phyloP scores from a whole-genome alignment of 2,797 vertebrate species.

The Austrolebias charrua region DNA sequence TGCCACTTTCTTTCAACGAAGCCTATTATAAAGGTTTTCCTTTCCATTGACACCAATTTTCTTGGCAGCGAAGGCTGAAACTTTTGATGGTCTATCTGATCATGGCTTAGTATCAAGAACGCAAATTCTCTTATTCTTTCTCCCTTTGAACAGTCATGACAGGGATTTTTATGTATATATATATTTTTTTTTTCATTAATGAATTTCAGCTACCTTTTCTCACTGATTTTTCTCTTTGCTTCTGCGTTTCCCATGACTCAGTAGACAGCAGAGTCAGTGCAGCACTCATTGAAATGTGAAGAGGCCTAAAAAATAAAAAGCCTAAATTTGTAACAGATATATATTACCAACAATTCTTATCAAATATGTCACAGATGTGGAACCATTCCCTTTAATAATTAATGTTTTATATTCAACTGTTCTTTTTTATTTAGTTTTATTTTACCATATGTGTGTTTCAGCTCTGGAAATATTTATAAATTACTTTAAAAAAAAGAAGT shows the following conservation, averaged over 20 bases:
- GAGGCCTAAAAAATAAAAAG: too few species aligned
- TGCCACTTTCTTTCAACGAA: background rate
- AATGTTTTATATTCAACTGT: too few species aligned
- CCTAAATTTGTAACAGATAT: too few species aligned
- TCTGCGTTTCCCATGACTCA: background rate
- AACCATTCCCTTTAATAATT: too few species aligned
- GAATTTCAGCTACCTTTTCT: background rate
- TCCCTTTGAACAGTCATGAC: background rate
- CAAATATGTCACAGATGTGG: too few species aligned
- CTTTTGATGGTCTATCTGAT: slow-evolving; percentile 1
- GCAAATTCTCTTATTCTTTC: background rate
- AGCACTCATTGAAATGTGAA: background rate
- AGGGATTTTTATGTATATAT: background rate
- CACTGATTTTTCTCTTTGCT: background rate
- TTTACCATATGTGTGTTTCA: too few species aligned
- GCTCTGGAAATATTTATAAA: too few species aligned
- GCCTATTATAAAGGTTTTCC: background rate
- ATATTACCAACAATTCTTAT: too few species aligned
- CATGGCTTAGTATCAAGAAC: background rate
- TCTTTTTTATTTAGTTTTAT: too few species aligned
- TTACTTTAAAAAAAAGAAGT: background rate
- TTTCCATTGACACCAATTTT: slow-evolving; percentile 1
- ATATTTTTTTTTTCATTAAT: background rate
- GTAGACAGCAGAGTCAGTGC: background rate
- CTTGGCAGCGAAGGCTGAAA: background rate